phyloP scores from a whole-genome alignment of 2,888 invertebrate genomes.

The Arenicola marina region DNA sequence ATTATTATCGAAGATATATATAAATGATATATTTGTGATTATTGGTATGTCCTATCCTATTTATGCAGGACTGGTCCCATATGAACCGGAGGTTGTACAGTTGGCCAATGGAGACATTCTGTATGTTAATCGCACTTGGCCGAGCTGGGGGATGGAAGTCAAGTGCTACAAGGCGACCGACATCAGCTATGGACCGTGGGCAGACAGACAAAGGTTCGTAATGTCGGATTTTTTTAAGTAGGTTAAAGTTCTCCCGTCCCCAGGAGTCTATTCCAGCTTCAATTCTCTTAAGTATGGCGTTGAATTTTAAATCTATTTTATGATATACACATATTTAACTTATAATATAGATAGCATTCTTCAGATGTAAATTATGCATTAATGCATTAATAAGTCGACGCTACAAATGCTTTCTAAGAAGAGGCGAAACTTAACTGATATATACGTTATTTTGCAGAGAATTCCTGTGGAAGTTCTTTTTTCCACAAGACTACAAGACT shows the following conservation, averaged over 20 bases:
- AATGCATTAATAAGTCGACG: too few species aligned
- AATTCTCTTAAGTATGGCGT: too few species aligned
- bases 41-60: too few species aligned
- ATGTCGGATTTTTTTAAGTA: too few species aligned
- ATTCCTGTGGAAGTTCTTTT: slow-evolving; percentile 93
- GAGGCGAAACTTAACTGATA: too few species aligned
- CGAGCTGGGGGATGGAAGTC: slow-evolving; percentile 93
- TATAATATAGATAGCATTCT: too few species aligned
- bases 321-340: too few species aligned
- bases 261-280: too few species aligned
- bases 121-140: slow-evolving; percentile 72
- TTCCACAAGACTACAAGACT: slow-evolving; percentile 66
- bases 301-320: too few species aligned
- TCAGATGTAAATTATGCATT: too few species aligned
- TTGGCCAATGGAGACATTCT: slow-evolving; percentile 92
- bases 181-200: slow-evolving; percentile 99
- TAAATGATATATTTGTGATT: neutral
- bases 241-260: too few species aligned
- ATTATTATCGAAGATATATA: neutral
- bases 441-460: slow-evolving; percentile 69
- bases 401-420: too few species aligned
- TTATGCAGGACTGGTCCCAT: slow-evolving; percentile 78
- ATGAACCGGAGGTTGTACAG: slow-evolving; percentile 85
- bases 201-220: slow-evolving; percentile 83
- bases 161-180: slow-evolving; percentile 80